Base-by-base conservation (phyloP, 1,140 invertebrate genomes). In the Lysiphlebus fabarum region DNA sequence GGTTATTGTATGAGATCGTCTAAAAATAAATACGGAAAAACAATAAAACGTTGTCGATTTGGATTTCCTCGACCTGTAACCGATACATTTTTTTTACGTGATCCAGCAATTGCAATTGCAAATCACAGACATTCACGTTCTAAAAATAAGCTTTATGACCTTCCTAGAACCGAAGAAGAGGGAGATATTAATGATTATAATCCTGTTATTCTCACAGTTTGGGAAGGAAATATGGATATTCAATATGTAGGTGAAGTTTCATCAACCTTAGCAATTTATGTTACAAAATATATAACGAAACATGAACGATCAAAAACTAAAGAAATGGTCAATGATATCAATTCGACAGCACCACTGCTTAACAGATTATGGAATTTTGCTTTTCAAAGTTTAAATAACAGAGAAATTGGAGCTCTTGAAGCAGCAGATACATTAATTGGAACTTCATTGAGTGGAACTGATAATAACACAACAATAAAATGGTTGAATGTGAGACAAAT, bases 111-210 rank as follows among this genome's bases (percentile, higher is more conserved):
- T 43, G 60, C 70, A 48, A 61, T 71, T 34, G 64, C 64, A 11
- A 57, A 57, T 44, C 54, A 62, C 42, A 66, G 50, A 62, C 59
- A 65, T 36, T 63, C 70, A 40, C 61, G 62, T 65, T 61, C 38
- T 12, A 68, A 68, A 56, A 57, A 48, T 26, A 63, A 68, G 17
- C 61, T 71, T 4, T 73, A 67, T 65, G 65, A 73, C 67, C 50
- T 75, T 36, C 65, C 67, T 12, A 47, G 71, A 34, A 58, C 4
- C 7, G 26, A 53, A 57, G 34, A 67, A 2, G 68, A 72, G 64
- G 17, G 47, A 8, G 37, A 44, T 42, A 59, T 62, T 17, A 65
- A 65, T 54, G 63, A 65, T 50, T 65, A 65, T 53, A 64, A 40
- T 53, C 56, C 62, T 10, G 53, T 59, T 5, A 57, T 65, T 37